Conservation (phyloP, 2,113 vertebrate species). For the Aegithalos caudatus region DNA sequence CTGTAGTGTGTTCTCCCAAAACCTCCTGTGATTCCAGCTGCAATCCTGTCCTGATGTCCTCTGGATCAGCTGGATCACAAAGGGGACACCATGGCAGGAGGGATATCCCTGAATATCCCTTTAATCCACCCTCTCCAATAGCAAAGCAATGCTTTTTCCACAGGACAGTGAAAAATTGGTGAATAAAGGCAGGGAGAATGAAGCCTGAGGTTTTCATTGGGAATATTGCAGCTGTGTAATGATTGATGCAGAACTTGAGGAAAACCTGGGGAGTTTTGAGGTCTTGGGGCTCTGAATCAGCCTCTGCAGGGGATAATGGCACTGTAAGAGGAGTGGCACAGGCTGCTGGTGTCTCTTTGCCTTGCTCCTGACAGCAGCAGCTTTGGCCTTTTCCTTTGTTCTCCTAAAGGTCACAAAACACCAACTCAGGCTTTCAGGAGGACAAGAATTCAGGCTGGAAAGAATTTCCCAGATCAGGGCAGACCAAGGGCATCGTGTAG, state of each 20-base stretch:
- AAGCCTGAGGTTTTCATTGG: background rate
- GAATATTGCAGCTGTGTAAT: background rate
- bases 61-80: background rate
- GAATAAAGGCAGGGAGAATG: background rate
- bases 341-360: fast-evolving
- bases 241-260: background rate
- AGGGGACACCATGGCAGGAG: fast-evolving
- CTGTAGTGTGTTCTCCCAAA: background rate
- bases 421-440: background rate
- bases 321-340: fast-evolving
- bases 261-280: background rate
- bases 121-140: background rate
- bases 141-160: background rate
- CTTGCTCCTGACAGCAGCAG: background rate
- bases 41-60: background rate
- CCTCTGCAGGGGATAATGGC: background rate
- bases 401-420: background rate
- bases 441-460: background rate
- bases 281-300: background rate
- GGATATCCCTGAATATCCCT: background rate
- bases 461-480: background rate
- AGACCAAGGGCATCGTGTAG: fast-evolving
- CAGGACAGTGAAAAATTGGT: background rate
- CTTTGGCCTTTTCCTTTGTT: background rate
- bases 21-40: fast-evolving